Base-by-base conservation (phyloP, 2,113 vertebrate species). In the Gulo gulo region DNA sequence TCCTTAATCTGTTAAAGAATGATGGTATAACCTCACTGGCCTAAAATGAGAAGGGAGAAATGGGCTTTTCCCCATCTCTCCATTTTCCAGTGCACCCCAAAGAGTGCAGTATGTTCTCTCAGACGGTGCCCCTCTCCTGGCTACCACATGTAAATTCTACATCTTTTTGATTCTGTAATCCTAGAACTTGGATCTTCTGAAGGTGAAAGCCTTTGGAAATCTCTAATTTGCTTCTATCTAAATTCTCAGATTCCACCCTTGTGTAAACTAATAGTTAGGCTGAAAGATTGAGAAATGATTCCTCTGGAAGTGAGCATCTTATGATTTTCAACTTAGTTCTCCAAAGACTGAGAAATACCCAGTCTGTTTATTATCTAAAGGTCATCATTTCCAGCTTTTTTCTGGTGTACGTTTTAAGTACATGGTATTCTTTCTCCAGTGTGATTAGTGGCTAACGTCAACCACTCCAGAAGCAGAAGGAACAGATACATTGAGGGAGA, bases 201-300 rank as follows among this genome's bases (percentile, higher is more conserved):
- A 96, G 85, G 80, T 76, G 55, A 91, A 97, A 63, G 26, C 50
- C 69, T 89, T 96, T 81, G 81, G 84, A 90, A 97, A 57, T 74
- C 24, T 63, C 26, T 95, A 18, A 61, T 97, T 96, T 96, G 29
- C 50, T 94, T 94, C 59, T 91, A 8, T 90, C 50, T 91, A 57
- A 86, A 96, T 78, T 91, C 91, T 42, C 84, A 96, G 90, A 97
- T 93, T 91, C 50, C 26, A 95, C 26, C 71, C 59, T 87, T 92
- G 11, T 65, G 18, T 7, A 92, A 29, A 84, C 3, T 94, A 36
- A 63, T 93, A 92, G 83, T 83, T 92, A 83, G 63, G 18, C 45
- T 88, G 20, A 92, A 95, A 92, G 29, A 92, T 15, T 92, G 34
- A 94, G 82, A 89, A 87, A 67, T 84, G 20, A 94, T 87, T 91